Conservation (phyloP, 2,113 vertebrate species). For the Phaethon lepturus region DNA sequence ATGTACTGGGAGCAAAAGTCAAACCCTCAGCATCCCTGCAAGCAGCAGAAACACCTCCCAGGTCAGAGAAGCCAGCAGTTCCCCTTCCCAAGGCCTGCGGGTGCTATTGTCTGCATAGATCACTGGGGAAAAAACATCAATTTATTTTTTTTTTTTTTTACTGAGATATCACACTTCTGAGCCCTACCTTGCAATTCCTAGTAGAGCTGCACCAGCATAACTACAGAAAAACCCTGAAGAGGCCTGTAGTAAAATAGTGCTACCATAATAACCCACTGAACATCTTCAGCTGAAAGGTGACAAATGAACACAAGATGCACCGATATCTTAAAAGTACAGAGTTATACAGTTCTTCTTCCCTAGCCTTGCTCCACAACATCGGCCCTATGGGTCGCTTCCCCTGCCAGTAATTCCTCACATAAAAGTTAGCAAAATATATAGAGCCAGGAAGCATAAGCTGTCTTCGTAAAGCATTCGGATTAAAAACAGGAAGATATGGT, state of each 20-base stretch:
- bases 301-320: not conserved
- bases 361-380: not conserved
- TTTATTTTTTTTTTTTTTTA: not conserved
- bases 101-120: not conserved
- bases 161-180: not conserved
- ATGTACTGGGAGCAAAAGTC: not conserved
- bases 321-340: fast-evolving
- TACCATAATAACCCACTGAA: not conserved
- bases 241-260: not conserved
- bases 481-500: not conserved
- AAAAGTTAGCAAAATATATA: not conserved
- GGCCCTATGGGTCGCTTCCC: fast-evolving
- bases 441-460: not conserved
- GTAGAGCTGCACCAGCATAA: not conserved
- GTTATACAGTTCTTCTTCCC: not conserved
- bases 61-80: not conserved
- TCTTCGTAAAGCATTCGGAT: not conserved
- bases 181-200: not conserved
- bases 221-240: not conserved
- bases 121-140: not conserved
- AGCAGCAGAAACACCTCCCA: not conserved
- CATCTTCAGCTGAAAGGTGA: not conserved
- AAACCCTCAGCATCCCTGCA: not conserved
- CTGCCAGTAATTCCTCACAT: not conserved
- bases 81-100: not conserved